Base-by-base conservation (phyloP, 2,888 invertebrate species). In the Lysandra bellargus region DNA sequence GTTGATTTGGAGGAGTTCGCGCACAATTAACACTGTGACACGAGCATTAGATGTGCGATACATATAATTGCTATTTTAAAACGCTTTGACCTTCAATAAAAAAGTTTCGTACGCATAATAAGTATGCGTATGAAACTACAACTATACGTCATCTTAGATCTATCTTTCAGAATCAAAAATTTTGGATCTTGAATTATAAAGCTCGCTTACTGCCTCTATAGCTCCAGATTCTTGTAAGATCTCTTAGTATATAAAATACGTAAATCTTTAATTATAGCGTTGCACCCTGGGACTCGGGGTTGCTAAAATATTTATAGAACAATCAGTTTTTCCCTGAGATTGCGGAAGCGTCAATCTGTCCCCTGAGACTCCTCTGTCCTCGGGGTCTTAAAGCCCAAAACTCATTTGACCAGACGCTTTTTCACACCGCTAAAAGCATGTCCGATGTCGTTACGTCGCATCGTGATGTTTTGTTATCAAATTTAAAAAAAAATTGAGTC, bases 391-490 rank as follows among this genome's bases (percentile, higher is more conserved):
- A 44, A 9, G 44, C 49, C 75, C 49, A 37, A 49, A 49, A 49
- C 44, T 75, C 44, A 75, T 75, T 75, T 49, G 44, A 75, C 75
- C 44, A 75, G 49, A 49, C n/a, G 75, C 30, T 23, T 75, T 49
- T 75, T 49, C 75, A 75, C 49, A 75, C 75, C 49, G 75, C 75
- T 75, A 75, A 75, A 75, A 75, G 75, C 75, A 49, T 75, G 75
- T 75, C 75, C 23, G 75, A 44, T 14, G 44, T 75, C 44, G 49
- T 75, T 49, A 44, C 44, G 44, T 12, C 33, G 33, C 33, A 1
- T 1, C 33, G 12, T 23, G 37, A 69, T 64, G 9, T 64, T 64
- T 64, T 64, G 64, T 64, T 64, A 12, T 64, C 64, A 57, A 57
- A 17, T 17, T 17, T 0, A 4, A 57, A 57, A 57, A 57, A 17